phyloP scores from a whole-genome alignment of 2,797 vertebrate species.

The Scolopax rusticola region DNA sequence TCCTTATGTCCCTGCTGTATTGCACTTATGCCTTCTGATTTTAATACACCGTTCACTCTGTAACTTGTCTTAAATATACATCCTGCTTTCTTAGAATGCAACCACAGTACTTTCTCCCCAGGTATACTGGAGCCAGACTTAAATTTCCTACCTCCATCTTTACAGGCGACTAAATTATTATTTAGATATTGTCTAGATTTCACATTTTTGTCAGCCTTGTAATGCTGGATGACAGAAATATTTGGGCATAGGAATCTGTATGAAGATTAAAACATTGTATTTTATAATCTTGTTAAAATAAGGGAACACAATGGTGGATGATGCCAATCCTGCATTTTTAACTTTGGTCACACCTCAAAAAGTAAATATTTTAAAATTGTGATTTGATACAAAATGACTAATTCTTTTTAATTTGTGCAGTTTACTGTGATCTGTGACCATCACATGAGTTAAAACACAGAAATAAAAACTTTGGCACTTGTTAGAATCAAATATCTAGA shows the following conservation, averaged over 20 bases:
- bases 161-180: background rate
- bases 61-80: background rate
- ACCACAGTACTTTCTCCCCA: background rate
- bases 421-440: background rate
- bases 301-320: background rate
- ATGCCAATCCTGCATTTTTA: background rate
- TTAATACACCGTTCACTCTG: background rate
- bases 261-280: background rate
- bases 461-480: background rate
- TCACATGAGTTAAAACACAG: background rate
- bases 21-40: background rate
- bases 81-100: background rate
- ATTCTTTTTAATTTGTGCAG: background rate
- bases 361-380: background rate
- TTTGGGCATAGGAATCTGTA: background rate
- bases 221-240: background rate
- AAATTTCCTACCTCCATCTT: background rate
- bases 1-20: background rate
- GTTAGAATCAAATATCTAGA: background rate
- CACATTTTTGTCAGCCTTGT: background rate
- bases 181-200: background rate
- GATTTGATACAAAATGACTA: background rate
- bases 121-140: background rate
- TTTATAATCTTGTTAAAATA: background rate
- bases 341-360: background rate